phyloP scores from a whole-genome alignment of 2,797 vertebrate species.

The Columba guinea region DNA sequence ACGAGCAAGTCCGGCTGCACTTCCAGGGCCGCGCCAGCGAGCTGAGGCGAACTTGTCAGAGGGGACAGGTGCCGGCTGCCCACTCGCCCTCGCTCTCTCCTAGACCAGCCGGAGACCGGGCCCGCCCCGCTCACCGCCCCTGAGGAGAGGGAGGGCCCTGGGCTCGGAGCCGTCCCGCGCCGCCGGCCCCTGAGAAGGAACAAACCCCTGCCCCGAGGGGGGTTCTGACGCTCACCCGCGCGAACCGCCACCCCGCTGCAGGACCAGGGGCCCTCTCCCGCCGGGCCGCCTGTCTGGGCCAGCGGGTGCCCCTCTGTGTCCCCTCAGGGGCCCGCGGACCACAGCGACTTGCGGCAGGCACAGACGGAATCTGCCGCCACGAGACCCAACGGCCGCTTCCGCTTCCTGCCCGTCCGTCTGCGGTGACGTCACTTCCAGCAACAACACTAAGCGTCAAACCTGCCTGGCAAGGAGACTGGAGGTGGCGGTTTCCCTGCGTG shows the following conservation, averaged over 20 bases:
- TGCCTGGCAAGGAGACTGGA: neutral
- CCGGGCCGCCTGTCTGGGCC: neutral
- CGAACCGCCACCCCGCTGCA: neutral
- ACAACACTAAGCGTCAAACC: slow-evolving; percentile 79
- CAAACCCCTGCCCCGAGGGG: no score
- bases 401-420: neutral
- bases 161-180: no score
- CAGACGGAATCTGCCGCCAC: neutral
- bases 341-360: rapidly evolving
- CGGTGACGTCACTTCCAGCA: slow-evolving; percentile 75
- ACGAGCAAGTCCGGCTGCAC: neutral
- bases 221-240: neutral
- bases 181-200: neutral
- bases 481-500: neutral
- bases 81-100: neutral
- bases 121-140: no score
- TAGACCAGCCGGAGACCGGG: rapidly evolving
- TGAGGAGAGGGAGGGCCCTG: no score
- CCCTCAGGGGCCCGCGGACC: no score
- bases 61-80: rapidly evolving
- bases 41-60: neutral
- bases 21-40: neutral
- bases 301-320: neutral
- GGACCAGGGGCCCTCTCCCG: neutral
- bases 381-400: neutral